phyloP scores from a whole-genome alignment of 2,797 vertebrate genomes.

The Arrhamphus sclerolepis region DNA sequence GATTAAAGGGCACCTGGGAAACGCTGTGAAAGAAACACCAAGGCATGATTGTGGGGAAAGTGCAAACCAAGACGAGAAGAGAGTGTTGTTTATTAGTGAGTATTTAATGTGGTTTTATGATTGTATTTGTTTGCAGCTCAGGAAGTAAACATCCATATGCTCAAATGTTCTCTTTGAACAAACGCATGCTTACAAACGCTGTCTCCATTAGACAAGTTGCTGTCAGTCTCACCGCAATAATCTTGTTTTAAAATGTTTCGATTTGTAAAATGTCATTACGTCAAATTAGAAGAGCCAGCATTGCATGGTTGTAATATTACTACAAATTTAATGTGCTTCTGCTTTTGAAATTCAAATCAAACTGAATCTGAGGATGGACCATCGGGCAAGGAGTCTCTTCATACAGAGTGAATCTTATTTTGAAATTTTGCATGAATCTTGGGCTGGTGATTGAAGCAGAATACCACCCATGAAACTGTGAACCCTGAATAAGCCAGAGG shows the following conservation, averaged over 20 bases:
- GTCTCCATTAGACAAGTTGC: no score
- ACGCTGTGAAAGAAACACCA: slow-evolving; percentile 54
- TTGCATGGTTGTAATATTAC: no score
- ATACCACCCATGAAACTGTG: background rate
- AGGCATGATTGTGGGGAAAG: slow-evolving; percentile 32
- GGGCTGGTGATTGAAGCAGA: background rate
- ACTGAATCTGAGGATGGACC: no score
- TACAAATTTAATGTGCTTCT: no score
- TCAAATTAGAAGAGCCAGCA: no score
- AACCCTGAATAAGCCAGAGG: background rate
- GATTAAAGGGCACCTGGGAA: slow-evolving; percentile 84
- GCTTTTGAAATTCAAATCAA: no score
- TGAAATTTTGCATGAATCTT: background rate
- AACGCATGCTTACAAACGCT: no score
- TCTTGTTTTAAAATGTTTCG: no score
- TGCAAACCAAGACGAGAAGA: slow-evolving; percentile 38
- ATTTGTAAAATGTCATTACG: no score
- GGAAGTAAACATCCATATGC: slow-evolving; percentile 4
- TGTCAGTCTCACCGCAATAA: no score
- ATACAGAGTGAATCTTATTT: background rate
- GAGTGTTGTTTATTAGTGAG: slow-evolving; percentile 33
- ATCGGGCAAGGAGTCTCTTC: no score
- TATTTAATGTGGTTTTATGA: slow-evolving; percentile 24
- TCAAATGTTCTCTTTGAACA: no score
- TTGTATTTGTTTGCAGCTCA: slow-evolving; percentile 32